Percentiles rank a stretch among this genome's conserved stretches.
Evolutionary conservation across 1,140 invertebrate genomes (phyloP).

Genomic region (Drepana arcuata): DNA sequence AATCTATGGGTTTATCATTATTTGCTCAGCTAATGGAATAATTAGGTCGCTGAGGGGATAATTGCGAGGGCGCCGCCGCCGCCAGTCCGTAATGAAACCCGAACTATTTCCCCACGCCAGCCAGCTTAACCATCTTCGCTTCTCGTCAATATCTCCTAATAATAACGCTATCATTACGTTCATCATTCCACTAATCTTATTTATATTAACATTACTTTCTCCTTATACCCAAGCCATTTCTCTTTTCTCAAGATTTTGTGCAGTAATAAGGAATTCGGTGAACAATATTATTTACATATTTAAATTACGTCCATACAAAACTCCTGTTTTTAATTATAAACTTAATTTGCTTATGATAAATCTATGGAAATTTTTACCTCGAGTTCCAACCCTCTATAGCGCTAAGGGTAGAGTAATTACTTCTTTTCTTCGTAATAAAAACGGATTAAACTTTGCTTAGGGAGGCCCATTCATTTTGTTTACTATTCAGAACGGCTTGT

Average conservation of each 20-base stretch:
- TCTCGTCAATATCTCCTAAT: slow-evolving; percentile 1
- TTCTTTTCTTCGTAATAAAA: slow-evolving; percentile 72
- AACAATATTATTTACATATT: slow-evolving; percentile 65
- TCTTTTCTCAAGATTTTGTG: too few relatives aligned
- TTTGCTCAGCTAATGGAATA: slow-evolving; percentile 59
- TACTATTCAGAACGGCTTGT: slow-evolving; percentile 63
- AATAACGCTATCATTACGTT: slow-evolving; percentile 23
- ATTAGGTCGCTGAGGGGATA: slow-evolving; percentile 36
- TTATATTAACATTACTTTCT: too few relatives aligned
- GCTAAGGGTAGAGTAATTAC: slow-evolving; percentile 68
- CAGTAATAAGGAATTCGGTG: too few relatives aligned
- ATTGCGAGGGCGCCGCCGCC: slow-evolving; percentile 27
- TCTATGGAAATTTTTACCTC: slow-evolving; percentile 71
- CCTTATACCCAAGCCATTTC: too few relatives aligned
- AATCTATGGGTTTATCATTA: slow-evolving; percentile 48
- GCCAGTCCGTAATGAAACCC: slow-evolving; percentile 25
- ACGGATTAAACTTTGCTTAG: slow-evolving; percentile 71
- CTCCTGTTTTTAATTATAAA: slow-evolving; percentile 70
- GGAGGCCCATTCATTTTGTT: slow-evolving; percentile 66
- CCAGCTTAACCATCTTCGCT: slow-evolving; percentile 9
- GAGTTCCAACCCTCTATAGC: slow-evolving; percentile 58
- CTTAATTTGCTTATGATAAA: slow-evolving; percentile 71
- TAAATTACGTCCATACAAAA: slow-evolving; percentile 67
- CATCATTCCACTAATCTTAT: too few relatives aligned
- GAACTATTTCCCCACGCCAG: slow-evolving; percentile 12